These are phyloP conservation scores for Taenaris catops DNA, from an alignment of 2,888 invertebrate genomes.

Conservation along the genomic window DNA sequence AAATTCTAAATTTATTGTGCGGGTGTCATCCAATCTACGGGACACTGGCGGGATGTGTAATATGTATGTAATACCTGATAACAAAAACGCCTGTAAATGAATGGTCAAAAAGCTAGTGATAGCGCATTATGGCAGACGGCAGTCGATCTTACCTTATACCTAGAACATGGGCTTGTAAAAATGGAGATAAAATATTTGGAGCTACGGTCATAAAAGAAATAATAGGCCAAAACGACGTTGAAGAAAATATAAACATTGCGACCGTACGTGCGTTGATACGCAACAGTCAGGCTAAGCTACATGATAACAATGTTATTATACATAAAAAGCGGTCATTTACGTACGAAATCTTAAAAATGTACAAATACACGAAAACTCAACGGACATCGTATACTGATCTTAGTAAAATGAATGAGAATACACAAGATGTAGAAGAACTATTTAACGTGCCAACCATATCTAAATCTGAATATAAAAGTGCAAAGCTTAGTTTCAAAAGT, in stretches of 20 bases:
- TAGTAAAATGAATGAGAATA: neutral
- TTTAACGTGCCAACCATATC: neutral
- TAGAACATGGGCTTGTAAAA: neutral
- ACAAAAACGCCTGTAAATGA: too few species aligned
- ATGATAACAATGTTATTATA: neutral
- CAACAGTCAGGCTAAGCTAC: too few species aligned
- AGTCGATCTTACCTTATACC: neutral
- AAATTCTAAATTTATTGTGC: too few species aligned
- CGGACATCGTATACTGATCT: neutral
- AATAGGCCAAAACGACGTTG: neutral
- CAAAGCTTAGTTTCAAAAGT: neutral
- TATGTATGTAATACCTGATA: too few species aligned
- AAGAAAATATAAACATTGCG: neutral
- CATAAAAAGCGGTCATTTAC: neutral
- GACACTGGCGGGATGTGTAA: too few species aligned
- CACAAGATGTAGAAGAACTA: neutral
- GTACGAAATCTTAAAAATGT: neutral
- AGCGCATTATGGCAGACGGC: conserved; percentile 3
- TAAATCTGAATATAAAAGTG: neutral
- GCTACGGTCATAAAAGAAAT: neutral
- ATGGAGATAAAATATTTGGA: conserved; percentile 3
- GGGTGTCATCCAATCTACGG: too few species aligned
- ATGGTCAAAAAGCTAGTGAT: too few species aligned
- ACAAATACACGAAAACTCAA: neutral
- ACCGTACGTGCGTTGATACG: neutral